A percentile compares a stretch with the other conserved stretches of the same genome.
These are phyloP conservation scores for Nansenia antarctica DNA, from an alignment of 2,113 vertebrate species.

Conservation along the genomic window DNA sequence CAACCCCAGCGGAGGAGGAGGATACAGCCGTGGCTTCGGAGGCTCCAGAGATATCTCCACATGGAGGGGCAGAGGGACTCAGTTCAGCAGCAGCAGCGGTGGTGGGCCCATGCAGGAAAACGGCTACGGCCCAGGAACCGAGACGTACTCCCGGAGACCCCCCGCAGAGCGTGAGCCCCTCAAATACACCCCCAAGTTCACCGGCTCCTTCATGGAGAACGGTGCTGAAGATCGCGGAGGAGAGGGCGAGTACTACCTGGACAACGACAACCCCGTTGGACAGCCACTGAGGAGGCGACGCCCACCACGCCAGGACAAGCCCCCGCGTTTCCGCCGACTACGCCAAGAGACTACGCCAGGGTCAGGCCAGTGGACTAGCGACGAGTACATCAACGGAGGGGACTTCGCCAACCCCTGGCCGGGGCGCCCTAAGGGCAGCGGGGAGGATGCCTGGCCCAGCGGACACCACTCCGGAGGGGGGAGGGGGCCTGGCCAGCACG, in stretches of 20 bases:
- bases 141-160: constrained; percentile 75
- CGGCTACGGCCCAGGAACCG: constrained; percentile 69
- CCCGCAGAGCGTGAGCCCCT: constrained; percentile 79
- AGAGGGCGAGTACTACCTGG: constrained; percentile 83
- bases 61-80: constrained; percentile 82
- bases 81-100: constrained; percentile 57
- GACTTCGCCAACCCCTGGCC: constrained; percentile 84
- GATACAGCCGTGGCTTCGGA: constrained; percentile 80
- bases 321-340: constrained; percentile 90
- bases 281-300: constrained; percentile 86
- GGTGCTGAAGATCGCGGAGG: constrained; percentile 80
- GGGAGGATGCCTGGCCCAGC: constrained; percentile 75
- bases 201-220: constrained; percentile 77
- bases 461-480: constrained; percentile 64
- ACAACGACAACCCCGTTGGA: constrained; percentile 85
- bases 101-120: constrained; percentile 82
- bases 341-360: constrained; percentile 85
- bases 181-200: constrained; percentile 81
- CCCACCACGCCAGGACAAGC: constrained; percentile 95
- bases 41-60: constrained; percentile 80
- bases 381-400: constrained; percentile 79
- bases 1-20: too few relatives aligned
- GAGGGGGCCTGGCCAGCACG: constrained; percentile 75
- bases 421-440: constrained; percentile 71
- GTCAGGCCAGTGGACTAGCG: constrained; percentile 83